phyloP scores from a whole-genome alignment of 2,113 vertebrate species.

The Gallinago media region DNA sequence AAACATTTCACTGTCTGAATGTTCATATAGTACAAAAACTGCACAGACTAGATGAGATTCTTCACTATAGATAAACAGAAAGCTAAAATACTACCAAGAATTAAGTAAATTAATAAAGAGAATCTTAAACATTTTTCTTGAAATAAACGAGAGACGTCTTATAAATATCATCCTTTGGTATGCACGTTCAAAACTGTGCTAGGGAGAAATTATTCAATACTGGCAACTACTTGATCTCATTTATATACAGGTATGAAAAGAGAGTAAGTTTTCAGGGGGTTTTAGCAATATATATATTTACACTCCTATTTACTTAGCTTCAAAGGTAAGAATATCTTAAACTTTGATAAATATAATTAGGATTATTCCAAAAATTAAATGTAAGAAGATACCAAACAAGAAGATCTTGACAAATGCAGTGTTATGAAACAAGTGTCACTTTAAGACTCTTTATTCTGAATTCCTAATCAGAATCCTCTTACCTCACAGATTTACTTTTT shows the following conservation, averaged over 20 bases:
- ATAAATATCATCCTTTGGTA: slow-evolving; percentile 37
- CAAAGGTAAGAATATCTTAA: not conserved
- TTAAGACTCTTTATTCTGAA: not conserved
- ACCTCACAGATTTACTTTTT: slow-evolving; percentile 6
- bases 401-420: not conserved
- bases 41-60: not conserved
- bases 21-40: not conserved
- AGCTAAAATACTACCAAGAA: not conserved
- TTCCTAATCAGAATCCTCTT: not conserved
- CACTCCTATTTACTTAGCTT: not conserved
- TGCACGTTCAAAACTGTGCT: not conserved
- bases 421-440: not conserved
- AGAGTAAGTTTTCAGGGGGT: not conserved
- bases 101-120: not conserved
- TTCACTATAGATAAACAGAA: not conserved
- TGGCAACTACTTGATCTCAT: not conserved
- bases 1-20: not conserved
- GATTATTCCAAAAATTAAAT: not conserved
- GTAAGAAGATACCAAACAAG: not conserved
- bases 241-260: not conserved
- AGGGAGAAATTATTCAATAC: not conserved
- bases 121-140: not conserved
- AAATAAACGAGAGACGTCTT: not conserved
- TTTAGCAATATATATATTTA: not conserved
- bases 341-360: not conserved